Evolutionary conservation across 2,888 invertebrate genomes (phyloP), one percentile per base, ranked within the genome.

Genomic region (Drosophila vallismaia): DNA sequence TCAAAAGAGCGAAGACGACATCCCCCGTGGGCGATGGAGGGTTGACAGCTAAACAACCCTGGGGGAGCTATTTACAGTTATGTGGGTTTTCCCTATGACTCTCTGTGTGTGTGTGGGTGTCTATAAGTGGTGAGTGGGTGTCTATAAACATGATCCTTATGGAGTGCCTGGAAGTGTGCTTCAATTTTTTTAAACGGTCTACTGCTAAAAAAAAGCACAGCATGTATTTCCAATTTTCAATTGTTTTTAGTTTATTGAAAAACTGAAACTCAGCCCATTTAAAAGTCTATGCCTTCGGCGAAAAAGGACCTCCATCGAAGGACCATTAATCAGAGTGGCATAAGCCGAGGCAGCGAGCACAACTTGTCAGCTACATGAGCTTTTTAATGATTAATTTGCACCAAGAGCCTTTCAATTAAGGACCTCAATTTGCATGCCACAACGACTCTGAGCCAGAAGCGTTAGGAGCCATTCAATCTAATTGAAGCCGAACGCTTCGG

Each of bases 1-100:
- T 90, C 80, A 80, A 84, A 50, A 68, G 69, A 69, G 71, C 84
- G 73, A 68, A 77, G 72, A 73, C 51, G 49, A 49, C 75, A 82
- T 74, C 74, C 70, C 69, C 64, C 54, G 51, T 42, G 74, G 53
- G 48, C 36, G 9, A 46, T 62, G 12, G 71, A 86, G 83, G 70
- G 70, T 67, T 80, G 75, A 64, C 74, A 70, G 78, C 78, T 90
- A 90, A 91, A 89, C 90, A 90, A 90, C 91, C 91, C 90, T 90
- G 68, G 77, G 91, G 91, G 90, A 90, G 90, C 91, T 90, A 91
- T 89, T 91, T 91, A 89, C 84, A 89, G 89, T 79, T 88, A 79
- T 75, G 74, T 79, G 52, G 57, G 60, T 42, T 36, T 40, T 50
- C 9, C 7, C 28, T 26, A 38, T 28, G 54, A 38, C 45, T 8